phyloP scores from a whole-genome alignment of 2,797 vertebrate genomes.

The Argentina silus region DNA sequence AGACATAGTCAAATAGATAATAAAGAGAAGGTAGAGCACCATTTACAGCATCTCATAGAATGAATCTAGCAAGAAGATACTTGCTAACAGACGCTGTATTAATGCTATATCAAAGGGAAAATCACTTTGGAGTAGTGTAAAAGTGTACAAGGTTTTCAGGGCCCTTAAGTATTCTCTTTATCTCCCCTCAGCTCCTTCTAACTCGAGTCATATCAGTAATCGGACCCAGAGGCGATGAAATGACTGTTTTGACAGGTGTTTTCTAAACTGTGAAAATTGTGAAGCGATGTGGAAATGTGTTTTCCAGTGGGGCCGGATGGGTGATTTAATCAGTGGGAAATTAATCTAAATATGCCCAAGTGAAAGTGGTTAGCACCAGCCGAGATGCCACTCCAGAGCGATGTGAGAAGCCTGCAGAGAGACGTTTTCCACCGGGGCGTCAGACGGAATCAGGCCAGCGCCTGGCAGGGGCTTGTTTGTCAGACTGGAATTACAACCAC shows the following conservation, averaged over 20 bases:
- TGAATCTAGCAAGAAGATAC: not conserved
- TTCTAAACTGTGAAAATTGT: constrained; percentile 64
- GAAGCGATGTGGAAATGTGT: constrained; percentile 59
- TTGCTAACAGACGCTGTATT: not conserved
- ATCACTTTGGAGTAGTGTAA: constrained; percentile 28
- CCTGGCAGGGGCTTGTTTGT: constrained; percentile 60
- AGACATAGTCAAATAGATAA: not conserved
- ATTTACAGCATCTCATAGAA: not conserved
- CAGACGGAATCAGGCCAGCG: constrained; percentile 60
- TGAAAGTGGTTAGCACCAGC: constrained; percentile 53
- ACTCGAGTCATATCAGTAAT: constrained; percentile 46
- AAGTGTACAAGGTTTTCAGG: constrained; percentile 34
- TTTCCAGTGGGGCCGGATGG: constrained; percentile 52
- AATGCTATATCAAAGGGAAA: not conserved
- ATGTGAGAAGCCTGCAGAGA: constrained; percentile 40
- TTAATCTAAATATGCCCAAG: constrained; percentile 38
- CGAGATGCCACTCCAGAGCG: constrained; percentile 31
- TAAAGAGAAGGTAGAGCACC: too few relatives aligned
- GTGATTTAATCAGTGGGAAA: constrained; percentile 63
- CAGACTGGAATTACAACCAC: constrained; percentile 61
- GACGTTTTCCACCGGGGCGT: constrained; percentile 41
- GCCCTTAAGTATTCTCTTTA: constrained; percentile 34
- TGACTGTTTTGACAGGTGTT: constrained; percentile 60
- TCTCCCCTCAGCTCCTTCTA: constrained; percentile 30
- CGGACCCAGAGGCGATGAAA: constrained; percentile 35